phyloP scores from a whole-genome alignment of 1,140 invertebrate species.

The Saccostrea cuccullata region DNA sequence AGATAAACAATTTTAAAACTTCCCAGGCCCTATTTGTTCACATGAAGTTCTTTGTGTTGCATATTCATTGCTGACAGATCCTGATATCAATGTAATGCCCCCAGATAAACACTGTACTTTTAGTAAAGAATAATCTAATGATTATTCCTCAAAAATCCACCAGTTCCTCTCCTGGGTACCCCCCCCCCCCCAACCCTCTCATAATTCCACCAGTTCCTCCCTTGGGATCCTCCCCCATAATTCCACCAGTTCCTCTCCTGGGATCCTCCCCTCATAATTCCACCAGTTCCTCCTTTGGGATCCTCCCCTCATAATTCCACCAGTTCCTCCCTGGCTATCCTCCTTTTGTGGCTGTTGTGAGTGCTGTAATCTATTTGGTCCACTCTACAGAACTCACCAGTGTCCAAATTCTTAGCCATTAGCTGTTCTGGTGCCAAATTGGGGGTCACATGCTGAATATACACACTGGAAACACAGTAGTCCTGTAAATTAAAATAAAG shows the following conservation, averaged over 20 bases:
- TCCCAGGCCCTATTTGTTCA: no score
- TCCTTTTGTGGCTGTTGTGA: not conserved
- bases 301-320: not conserved
- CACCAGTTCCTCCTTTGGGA: no score
- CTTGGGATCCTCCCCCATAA: not conserved
- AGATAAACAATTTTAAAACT: no score
- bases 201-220: not conserved
- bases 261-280: no score
- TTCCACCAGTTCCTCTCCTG: no score
- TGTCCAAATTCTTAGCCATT: slow-evolving; percentile 76
- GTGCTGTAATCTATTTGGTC: slow-evolving; percentile 53
- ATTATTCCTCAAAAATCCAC: not conserved
- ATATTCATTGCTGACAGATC: no score
- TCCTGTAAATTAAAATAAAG: slow-evolving; percentile 63
- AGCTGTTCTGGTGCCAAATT: slow-evolving; percentile 71
- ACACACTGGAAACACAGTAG: slow-evolving; percentile 69
- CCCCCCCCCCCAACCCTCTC: no score
- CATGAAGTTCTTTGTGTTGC: no score
- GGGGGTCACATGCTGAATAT: slow-evolving; percentile 69
- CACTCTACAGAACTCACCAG: slow-evolving; percentile 73
- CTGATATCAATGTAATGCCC: no score
- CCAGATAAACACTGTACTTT: no score
- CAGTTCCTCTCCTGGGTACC: not conserved
- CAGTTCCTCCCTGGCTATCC: not conserved
- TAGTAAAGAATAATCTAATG: no score